Base-by-base conservation (phyloP, 2,888 invertebrate species). In the Arge pagana region DNA sequence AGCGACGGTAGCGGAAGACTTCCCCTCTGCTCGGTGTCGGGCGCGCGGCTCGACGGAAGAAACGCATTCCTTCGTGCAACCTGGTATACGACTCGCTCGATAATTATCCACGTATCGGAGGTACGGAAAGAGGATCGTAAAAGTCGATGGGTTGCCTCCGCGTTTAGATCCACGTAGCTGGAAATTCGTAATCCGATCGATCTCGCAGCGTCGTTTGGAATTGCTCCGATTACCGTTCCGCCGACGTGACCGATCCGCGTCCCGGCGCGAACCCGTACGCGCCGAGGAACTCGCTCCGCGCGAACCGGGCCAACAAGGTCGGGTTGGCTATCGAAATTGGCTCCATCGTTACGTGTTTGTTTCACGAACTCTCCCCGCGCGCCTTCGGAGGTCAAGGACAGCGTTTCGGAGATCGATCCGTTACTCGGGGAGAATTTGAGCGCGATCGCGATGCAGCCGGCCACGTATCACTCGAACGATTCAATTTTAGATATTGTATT, bases 51-150 rank as follows among this genome's bases (percentile, higher is more conserved):
- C 57, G 61, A 65, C 63, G n/a, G n/a, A 65, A 66, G 69, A 68
- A 69, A 67, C 62, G 65, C 69, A 66, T 68, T 69, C 67, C 68
- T 61, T 60, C 65, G 64, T 68, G 68, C 68, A 64, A 60, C 66
- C 64, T 63, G 62, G 66, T 63, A 64, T 66, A 62, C n/a, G 64
- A 61, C 60, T 58, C n/a, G 64, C 59, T 59, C 60, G 67, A 68
- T 70, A 70, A 68, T 70, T 70, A 68, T 70, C 68, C 67, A n/a
- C n/a, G 58, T 56, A 64, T 61, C 52, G 54, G 56, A 56, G 53
- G 49, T 50, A 36, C 8, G 45, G 35, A 8, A 13, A 21, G n/a
- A n/a, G 33, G 33, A 13, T 4, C n/a, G 16, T 16, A 18, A 42
- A 19, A 42, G 42, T 19, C 19, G 11, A 39, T 16, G 2, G 8